Evolutionary conservation across 2,113 vertebrate species (phyloP).

Genomic region (Nesoenas mayeri): DNA sequence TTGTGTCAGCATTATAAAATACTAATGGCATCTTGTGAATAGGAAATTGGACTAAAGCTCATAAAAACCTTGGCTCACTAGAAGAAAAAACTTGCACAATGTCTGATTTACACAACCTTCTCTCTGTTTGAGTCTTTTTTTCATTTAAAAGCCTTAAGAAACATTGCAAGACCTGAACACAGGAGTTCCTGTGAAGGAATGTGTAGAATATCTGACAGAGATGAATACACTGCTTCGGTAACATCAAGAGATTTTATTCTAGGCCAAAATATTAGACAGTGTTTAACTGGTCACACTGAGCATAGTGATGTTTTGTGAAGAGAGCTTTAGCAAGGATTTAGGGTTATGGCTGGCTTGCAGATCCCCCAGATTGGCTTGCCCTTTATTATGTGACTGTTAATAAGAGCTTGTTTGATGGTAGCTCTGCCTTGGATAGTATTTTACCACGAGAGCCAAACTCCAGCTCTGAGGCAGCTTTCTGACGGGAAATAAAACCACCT

Average conservation of each 20-base stretch:
- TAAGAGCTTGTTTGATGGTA: background rate
- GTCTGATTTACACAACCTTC: background rate
- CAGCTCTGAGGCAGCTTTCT: background rate
- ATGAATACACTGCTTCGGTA: background rate
- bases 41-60: background rate
- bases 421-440: background rate
- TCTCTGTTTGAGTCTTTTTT: background rate
- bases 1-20: background rate
- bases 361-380: background rate
- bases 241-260: background rate
- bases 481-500: background rate
- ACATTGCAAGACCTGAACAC: background rate
- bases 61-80: background rate
- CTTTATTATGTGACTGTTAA: background rate
- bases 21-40: background rate
- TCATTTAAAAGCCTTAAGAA: constrained; percentile 16
- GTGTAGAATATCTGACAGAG: background rate
- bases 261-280: background rate
- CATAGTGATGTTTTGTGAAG: background rate
- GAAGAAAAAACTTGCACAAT: background rate
- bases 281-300: background rate
- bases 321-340: background rate
- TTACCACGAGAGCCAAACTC: background rate
- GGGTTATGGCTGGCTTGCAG: background rate
- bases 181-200: background rate